Evolutionary conservation across 2,888 invertebrate genomes (phyloP).

Genomic region (Sepioteuthis lessoniana): DNA sequence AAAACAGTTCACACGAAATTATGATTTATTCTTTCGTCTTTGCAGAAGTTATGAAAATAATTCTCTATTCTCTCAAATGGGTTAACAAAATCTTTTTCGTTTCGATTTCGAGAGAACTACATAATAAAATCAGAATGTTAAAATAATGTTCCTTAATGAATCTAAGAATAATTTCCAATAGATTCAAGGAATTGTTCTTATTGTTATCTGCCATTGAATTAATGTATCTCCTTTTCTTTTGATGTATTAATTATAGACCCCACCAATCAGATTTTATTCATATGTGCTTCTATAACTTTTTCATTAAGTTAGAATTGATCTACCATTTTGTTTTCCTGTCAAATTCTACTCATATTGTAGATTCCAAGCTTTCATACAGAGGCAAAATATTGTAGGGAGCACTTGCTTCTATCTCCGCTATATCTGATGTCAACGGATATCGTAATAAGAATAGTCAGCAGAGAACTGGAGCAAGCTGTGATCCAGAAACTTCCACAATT

Average conservation of each 20-base stretch:
- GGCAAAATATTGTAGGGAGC: background rate
- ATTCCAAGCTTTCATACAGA: background rate
- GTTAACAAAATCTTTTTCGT: no score
- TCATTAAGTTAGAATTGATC: background rate
- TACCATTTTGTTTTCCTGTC: background rate
- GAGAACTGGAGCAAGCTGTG: background rate
- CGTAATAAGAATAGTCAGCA: background rate
- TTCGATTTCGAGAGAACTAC: no score
- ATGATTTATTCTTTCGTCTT: no score
- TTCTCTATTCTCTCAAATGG: no score
- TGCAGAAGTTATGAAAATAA: no score
- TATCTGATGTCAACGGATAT: background rate
- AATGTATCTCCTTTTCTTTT: background rate
- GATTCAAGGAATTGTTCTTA: background rate
- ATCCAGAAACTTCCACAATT: background rate
- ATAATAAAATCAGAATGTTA: no score
- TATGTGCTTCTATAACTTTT: background rate
- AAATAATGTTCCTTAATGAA: no score
- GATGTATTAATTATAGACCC: background rate
- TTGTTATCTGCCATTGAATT: background rate
- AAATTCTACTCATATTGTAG: background rate
- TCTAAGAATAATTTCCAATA: background rate
- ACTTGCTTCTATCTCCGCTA: background rate
- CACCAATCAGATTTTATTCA: background rate
- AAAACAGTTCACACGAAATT: no score